phyloP scores from a whole-genome alignment of 2,113 vertebrate species.

The human (Homo sapiens) region GRCh38 chr7:156895501-156896000 shows the following conservation, averaged over 20 bases:
- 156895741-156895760: not conserved
- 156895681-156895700: not conserved
- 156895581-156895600: not conserved
- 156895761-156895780: not conserved
- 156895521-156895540: not conserved
- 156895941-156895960: not conserved
- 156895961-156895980: not conserved
- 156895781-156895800: not conserved
- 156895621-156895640: not conserved
- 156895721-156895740: not conserved
- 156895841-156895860: not conserved
- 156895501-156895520: not conserved
- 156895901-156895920: not conserved
- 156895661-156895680: not conserved
- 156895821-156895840: not conserved
- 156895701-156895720: not conserved
- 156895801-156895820: not conserved
- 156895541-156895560: not conserved
- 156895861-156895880: not conserved
- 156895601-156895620: not conserved
- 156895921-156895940: not conserved
- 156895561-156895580: not conserved
- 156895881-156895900: not conserved
- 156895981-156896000: not conserved
- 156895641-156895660: not conserved